phyloP scores from a whole-genome alignment of 2,888 invertebrate genomes.

The Nomada ferruginata region DNA sequence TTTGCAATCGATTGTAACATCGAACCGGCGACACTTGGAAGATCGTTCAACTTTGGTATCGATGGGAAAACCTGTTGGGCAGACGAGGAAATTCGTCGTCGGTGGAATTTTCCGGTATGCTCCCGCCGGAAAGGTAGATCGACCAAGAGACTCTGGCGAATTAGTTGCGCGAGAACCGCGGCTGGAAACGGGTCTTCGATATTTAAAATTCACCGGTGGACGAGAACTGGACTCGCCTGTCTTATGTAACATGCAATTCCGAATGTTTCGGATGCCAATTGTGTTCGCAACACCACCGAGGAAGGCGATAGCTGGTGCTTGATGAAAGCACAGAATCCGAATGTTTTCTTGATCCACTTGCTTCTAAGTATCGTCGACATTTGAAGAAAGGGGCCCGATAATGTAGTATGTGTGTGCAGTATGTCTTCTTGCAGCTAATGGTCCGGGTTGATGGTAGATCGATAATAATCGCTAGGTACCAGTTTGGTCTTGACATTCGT shows the following conservation, averaged over 20 bases:
- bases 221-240: conserved; percentile 28
- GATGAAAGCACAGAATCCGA: not conserved
- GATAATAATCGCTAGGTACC: conserved; percentile 27
- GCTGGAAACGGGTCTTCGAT: conserved; percentile 32
- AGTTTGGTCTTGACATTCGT: conserved; percentile 55
- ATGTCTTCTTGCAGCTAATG: not conserved
- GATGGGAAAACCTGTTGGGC: too few relatives aligned
- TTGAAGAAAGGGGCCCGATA: too few relatives aligned
- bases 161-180: conserved; percentile 17
- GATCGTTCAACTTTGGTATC: too few relatives aligned
- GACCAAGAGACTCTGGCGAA: not conserved
- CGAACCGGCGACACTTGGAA: not conserved
- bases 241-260: conserved; percentile 40
- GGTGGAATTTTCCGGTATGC: conserved; percentile 22
- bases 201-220: conserved; percentile 36
- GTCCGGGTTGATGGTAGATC: not conserved
- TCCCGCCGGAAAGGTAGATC: conserved; percentile 3
- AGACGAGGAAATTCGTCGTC: too few relatives aligned
- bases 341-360: too few relatives aligned
- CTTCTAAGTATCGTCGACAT: too few relatives aligned
- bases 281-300: conserved; percentile 26
- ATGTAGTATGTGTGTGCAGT: not conserved
- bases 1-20: not conserved
- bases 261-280: conserved; percentile 49
- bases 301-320: not conserved